Evolutionary conservation across 2,113 vertebrate species (phyloP).

Genomic region (Triplophysa rosa): DNA sequence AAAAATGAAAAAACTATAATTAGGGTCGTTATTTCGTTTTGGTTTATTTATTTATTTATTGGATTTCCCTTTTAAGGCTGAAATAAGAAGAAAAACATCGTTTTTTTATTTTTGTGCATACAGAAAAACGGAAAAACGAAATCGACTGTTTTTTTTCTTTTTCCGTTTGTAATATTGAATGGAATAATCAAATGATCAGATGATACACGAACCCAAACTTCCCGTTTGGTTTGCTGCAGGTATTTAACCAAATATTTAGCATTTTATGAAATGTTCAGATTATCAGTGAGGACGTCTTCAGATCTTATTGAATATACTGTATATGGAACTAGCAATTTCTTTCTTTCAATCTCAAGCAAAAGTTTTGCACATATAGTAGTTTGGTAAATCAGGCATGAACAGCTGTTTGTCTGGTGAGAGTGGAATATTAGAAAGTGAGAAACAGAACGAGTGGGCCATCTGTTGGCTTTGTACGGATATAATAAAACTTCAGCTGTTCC

Average conservation of each 20-base stretch:
- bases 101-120: too few species aligned
- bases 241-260: neutral
- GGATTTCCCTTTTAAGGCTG: too few species aligned
- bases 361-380: constrained; percentile 16
- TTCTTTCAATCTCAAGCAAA: neutral
- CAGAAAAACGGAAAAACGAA: too few species aligned
- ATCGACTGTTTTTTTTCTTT: too few species aligned
- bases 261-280: neutral
- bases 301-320: neutral
- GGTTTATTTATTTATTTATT: too few species aligned
- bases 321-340: neutral
- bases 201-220: too few species aligned
- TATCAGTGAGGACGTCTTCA: neutral
- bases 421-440: constrained; percentile 4
- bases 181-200: too few species aligned
- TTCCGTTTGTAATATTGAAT: too few species aligned
- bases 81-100: too few species aligned
- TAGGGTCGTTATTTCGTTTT: too few species aligned
- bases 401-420: constrained; percentile 10
- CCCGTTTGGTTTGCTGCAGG: neutral
- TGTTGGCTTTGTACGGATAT: constrained; percentile 13
- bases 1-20: too few species aligned
- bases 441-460: constrained; percentile 30
- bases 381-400: neutral
- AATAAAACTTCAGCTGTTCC: constrained; percentile 24